Conservation (phyloP, 2,797 vertebrate genomes). For the Falco rusticolus region DNA sequence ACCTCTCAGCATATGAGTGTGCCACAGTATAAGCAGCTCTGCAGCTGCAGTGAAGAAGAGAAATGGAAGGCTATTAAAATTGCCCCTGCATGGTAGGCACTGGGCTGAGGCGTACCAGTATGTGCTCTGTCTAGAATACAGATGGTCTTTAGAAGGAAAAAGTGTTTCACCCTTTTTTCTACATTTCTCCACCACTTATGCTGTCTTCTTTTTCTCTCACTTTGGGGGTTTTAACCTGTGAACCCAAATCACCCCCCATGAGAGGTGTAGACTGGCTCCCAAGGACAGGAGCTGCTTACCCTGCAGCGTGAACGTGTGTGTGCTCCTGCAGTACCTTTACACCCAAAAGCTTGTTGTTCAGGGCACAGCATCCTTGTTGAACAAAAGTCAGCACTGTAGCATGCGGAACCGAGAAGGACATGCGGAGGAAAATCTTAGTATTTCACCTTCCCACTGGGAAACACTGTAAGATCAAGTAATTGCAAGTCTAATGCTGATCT, state of each 20-base stretch:
- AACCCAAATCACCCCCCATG: fast-evolving
- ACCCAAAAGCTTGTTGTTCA: fast-evolving
- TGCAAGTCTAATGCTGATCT: background rate
- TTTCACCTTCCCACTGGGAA: background rate
- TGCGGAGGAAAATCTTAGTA: background rate
- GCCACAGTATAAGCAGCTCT: background rate
- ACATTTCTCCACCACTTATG: background rate
- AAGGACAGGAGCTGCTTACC: background rate
- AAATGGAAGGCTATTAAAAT: background rate
- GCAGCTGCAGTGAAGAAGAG: background rate
- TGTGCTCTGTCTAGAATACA: background rate
- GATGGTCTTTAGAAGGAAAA: background rate
- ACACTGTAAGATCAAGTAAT: background rate
- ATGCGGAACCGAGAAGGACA: fast-evolving
- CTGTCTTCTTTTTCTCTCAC: background rate
- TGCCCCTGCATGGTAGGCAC: background rate
- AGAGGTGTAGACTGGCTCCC: fast-evolving
- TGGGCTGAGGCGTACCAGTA: background rate
- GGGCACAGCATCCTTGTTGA: background rate
- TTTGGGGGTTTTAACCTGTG: background rate
- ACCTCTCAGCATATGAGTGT: background rate
- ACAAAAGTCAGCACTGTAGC: background rate
- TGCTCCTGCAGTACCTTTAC: background rate
- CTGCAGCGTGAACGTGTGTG: background rate
- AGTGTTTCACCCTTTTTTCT: background rate